These are phyloP conservation scores for Sturmia bella DNA, from an alignment of 2,888 invertebrate species.

Conservation along the genomic window DNA sequence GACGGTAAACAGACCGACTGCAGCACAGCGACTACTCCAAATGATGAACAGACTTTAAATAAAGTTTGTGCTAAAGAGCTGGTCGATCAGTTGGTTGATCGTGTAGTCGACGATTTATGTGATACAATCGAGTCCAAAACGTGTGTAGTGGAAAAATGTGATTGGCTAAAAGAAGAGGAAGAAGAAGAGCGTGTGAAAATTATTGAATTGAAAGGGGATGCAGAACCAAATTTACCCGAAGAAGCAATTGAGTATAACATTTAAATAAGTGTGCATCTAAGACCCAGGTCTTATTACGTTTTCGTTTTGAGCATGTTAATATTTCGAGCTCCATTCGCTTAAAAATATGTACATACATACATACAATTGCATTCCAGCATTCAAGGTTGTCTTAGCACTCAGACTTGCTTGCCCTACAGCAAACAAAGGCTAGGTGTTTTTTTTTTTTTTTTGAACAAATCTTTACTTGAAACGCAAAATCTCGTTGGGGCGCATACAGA, in stretches of 20 bases:
- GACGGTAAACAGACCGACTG: slow-evolving; percentile 33
- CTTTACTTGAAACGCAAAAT: too few species aligned
- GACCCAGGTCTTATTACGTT: too few species aligned
- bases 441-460: too few species aligned
- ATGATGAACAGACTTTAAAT: not conserved
- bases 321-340: too few species aligned
- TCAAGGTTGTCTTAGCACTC: too few species aligned
- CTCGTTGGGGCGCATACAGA: too few species aligned
- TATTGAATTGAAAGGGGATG: slow-evolving; percentile 6
- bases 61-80: slow-evolving; percentile 49
- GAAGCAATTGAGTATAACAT: slow-evolving; percentile 65
- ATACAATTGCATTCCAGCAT: too few species aligned
- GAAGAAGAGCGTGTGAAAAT: slow-evolving; percentile 11
- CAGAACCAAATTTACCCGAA: not conserved
- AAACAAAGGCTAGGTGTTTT: too few species aligned
- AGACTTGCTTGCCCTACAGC: too few species aligned
- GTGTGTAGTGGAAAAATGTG: not conserved
- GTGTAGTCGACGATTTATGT: slow-evolving; percentile 59
- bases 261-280: slow-evolving; percentile 23
- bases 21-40: slow-evolving; percentile 11
- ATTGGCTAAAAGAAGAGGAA: not conserved
- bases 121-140: slow-evolving; percentile 22
- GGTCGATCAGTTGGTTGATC: slow-evolving; percentile 63
- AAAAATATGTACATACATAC: too few species aligned
- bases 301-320: too few species aligned